Conservation (phyloP, 1,140 invertebrate species). For the Trichogramma pretiosum region DNA sequence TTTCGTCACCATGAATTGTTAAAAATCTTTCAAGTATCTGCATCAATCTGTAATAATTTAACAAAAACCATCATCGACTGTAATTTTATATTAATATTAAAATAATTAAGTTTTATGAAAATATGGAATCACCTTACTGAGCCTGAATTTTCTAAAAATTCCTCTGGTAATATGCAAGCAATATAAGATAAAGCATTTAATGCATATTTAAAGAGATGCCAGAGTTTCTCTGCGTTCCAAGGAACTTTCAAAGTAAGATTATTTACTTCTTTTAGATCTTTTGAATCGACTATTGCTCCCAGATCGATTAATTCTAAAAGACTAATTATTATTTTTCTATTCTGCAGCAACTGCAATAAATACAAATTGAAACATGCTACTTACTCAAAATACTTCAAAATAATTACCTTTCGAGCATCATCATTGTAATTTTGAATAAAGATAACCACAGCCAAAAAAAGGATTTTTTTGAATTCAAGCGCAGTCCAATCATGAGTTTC, state of each 20-base stretch:
- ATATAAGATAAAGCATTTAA: slow-evolving; percentile 23
- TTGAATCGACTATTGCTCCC: too few species aligned
- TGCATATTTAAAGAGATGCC: slow-evolving; percentile 23
- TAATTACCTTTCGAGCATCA: neutral
- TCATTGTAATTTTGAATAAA: neutral
- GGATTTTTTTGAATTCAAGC: slow-evolving; percentile 24
- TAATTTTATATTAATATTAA: too few species aligned
- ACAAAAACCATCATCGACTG: neutral
- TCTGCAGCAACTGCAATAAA: slow-evolving; percentile 21
- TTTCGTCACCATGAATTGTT: slow-evolving; percentile 16
- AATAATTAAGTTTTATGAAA: too few species aligned
- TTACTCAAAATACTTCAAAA: too few species aligned
- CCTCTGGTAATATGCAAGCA: slow-evolving; percentile 23
- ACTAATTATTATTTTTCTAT: slow-evolving; percentile 17
- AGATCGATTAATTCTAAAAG: slow-evolving; percentile 26
- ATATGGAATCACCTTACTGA: slow-evolving; percentile 25
- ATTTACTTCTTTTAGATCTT: too few species aligned
- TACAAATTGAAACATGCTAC: neutral
- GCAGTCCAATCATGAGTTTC: slow-evolving; percentile 13
- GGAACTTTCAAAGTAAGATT: neutral
- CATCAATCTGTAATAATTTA: slow-evolving; percentile 25
- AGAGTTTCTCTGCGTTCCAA: slow-evolving; percentile 21
- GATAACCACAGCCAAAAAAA: neutral
- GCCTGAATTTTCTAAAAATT: slow-evolving; percentile 26
- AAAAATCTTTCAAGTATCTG: slow-evolving; percentile 21